Evolutionary conservation across 2,888 invertebrate species (phyloP), one percentile per base, ranked within the genome.

Genomic region (Marasmarcha lunaedactyla): DNA sequence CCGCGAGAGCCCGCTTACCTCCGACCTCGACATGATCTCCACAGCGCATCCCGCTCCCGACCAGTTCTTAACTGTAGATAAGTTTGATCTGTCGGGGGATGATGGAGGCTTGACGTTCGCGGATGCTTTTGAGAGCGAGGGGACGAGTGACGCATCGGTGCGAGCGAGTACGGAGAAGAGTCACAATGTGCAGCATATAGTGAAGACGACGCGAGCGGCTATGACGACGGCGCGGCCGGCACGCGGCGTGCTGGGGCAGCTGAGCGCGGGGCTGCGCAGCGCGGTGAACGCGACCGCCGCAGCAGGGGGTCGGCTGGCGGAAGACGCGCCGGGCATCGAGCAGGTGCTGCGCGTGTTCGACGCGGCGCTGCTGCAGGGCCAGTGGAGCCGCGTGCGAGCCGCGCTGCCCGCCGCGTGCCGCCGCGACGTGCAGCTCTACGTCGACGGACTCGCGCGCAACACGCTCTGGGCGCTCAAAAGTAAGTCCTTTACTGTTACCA

Each of bases 381-480:
- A 87, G 58, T 90, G 89, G 88, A 49, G 51, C 1, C 64, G 70
- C 14, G 69, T 85, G 33, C 79, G 83, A 42, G 71, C 71, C 26
- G 65, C 60, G 26, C 62, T 90, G 42, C 61, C 69, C 2, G 71
- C 76, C 1, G 65, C 71, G 33, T 90, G 91, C 54, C 67, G 67
- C 36, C 67, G 68, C 15, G 86, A 90, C 47, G 66, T 90, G 71
- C 84, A 87, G 51, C 63, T 69, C 27, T 90, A 88, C 57, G 76
- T 90, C 33, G 71, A 78, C 9, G 88, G 88, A 1, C 69, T 91
- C 26, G 59, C 63, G 41, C 74, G 78, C 36, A 86, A 86, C 39
- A 76, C 85, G 38, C 73, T 87, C 7, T 91, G 91, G 91, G 90
- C 91, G 4, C 79, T 90, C 35, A 89, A 89, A 69, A 88, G 90